Evolutionary conservation across 1,140 invertebrate species (phyloP).

Genomic region (Ips nitidus): DNA sequence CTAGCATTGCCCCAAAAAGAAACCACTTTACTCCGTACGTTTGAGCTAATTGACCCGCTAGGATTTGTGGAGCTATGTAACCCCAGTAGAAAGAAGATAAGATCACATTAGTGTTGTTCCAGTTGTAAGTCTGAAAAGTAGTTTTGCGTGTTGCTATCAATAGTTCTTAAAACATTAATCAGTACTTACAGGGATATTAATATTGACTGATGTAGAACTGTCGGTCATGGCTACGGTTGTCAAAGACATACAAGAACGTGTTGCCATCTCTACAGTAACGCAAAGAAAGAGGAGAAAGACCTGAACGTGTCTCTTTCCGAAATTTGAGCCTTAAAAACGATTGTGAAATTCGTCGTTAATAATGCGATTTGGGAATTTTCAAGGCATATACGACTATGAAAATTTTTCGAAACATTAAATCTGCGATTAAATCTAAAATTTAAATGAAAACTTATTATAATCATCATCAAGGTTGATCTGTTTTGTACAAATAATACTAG

Average conservation of each 20-base stretch:
- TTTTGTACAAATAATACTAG: too few relatives aligned
- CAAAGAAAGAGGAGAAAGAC: too few relatives aligned
- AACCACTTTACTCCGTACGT: slow-evolving; percentile 65
- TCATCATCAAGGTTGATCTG: too few relatives aligned
- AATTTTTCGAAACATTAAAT: too few relatives aligned
- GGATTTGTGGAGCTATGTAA: slow-evolving; percentile 60
- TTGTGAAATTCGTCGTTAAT: too few relatives aligned
- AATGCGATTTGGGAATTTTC: too few relatives aligned
- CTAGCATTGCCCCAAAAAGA: slow-evolving; percentile 59
- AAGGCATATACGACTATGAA: too few relatives aligned
- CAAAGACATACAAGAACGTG: slow-evolving; percentile 25
- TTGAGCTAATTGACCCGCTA: slow-evolving; percentile 68
- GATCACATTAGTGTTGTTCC: slow-evolving; percentile 57
- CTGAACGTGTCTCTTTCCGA: too few relatives aligned
- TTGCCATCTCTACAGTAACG: too few relatives aligned
- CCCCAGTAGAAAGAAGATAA: slow-evolving; percentile 72
- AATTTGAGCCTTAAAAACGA: too few relatives aligned
- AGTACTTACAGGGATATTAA: slow-evolving; percentile 29
- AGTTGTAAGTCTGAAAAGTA: slow-evolving; percentile 47
- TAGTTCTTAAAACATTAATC: background rate
- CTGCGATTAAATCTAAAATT: too few relatives aligned
- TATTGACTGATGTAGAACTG: slow-evolving; percentile 19
- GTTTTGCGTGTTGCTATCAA: slow-evolving; percentile 27
- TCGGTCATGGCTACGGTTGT: slow-evolving; percentile 40
- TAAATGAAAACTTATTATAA: too few relatives aligned